Evolutionary conservation across 2,888 invertebrate genomes (phyloP).

Genomic region (Mallateleia sp.): DNA sequence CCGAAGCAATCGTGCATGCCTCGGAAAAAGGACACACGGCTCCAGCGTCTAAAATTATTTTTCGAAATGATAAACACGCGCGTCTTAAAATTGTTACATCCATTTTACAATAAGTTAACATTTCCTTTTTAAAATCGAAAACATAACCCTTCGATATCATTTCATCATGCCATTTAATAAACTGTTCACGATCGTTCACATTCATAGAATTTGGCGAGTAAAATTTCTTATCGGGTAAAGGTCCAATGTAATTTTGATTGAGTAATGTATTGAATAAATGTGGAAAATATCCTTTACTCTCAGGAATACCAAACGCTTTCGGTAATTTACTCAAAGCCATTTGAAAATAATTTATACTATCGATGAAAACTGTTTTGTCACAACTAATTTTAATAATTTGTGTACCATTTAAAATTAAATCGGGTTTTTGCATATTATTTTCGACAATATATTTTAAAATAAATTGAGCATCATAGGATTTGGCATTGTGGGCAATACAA

Average conservation of each 20-base stretch:
- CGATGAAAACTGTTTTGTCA: constrained; percentile 67
- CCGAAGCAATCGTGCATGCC: constrained; percentile 74
- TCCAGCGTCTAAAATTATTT: constrained; percentile 61
- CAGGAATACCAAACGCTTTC: constrained; percentile 80
- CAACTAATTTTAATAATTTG: constrained; percentile 71
- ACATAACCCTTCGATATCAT: too few relatives aligned
- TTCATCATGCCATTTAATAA: constrained; percentile 55
- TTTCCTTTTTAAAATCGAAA: constrained; percentile 76
- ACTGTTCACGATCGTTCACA: constrained; percentile 60
- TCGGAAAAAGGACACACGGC: constrained; percentile 75
- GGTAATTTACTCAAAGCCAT: constrained; percentile 80
- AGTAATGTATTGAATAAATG: constrained; percentile 76
- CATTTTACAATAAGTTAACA: constrained; percentile 68
- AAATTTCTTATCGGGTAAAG: constrained; percentile 64
- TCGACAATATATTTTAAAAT: background rate
- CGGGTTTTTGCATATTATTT: constrained; percentile 33
- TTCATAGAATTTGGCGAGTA: constrained; percentile 56
- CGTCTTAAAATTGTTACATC: background rate
- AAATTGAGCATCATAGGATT: background rate
- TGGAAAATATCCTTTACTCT: constrained; percentile 74
- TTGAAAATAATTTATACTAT: constrained; percentile 77
- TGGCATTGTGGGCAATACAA: constrained; percentile 49
- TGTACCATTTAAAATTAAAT: constrained; percentile 76
- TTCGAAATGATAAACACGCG: background rate
- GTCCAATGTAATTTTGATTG: constrained; percentile 72